phyloP scores from a whole-genome alignment of 2,797 vertebrate species.

The Tarsius wallacei region DNA sequence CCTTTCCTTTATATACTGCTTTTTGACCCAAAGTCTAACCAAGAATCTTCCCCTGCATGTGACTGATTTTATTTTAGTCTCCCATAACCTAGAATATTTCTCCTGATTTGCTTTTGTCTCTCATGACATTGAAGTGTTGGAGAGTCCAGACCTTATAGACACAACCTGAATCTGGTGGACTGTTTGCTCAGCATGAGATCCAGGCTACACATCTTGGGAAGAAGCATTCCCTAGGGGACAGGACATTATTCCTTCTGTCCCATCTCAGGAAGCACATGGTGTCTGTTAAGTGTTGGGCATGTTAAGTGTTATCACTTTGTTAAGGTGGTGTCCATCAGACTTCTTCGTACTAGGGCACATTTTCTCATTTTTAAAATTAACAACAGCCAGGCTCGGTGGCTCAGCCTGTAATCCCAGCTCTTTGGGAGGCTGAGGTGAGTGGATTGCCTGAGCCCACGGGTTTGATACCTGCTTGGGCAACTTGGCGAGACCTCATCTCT shows the following conservation, averaged over 20 bases:
- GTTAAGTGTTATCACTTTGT: neutral
- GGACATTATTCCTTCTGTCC: neutral
- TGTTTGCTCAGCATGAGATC: neutral
- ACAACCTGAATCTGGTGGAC: neutral
- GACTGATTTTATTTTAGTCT: neutral
- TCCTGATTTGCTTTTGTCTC: neutral
- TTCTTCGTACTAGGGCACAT: neutral
- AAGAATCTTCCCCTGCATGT: neutral
- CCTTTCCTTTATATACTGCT: neutral
- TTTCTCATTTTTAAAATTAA: neutral
- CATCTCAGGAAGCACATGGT: no score
- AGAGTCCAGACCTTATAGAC: no score
- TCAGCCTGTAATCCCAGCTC: no score
- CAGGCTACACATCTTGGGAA: neutral
- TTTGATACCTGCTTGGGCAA: no score
- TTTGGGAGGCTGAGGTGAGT: no score
- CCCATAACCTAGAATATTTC: neutral
- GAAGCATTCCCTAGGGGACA: accelerated
- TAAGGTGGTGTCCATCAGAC: neutral
- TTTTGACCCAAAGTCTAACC: neutral
- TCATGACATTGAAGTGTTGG: neutral
- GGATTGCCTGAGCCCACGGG: no score
- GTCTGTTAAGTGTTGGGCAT: neutral
- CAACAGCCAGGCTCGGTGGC: no score
- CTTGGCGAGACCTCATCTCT: no score